Evolutionary conservation across 2,797 vertebrate genomes (phyloP), one percentile per base, ranked within the genome.

Genomic region (Saguinus oedipus): DNA sequence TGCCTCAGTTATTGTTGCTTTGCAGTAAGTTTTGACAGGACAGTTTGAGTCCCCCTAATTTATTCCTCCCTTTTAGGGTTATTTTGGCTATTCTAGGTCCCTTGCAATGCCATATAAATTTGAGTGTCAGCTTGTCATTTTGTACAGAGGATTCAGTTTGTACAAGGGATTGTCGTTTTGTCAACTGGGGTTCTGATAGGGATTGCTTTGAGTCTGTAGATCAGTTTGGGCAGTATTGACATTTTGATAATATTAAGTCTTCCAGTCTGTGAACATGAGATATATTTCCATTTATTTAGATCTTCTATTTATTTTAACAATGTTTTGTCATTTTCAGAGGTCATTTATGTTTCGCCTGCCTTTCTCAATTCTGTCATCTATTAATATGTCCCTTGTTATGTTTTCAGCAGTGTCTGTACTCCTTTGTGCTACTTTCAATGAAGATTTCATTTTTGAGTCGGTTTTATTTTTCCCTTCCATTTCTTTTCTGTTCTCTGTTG

Each of bases 401-500:
- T 76, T 91, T 61, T 48, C 19, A 88, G 26, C 46, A 33, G 15
- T 76, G 33, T 91, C 78, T 93, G 14, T 76, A 19, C 61, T 68
- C 19, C 46, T 83, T 90, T 75, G 55, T 91, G 22, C n/a, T 84
- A 8, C 55, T 57, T 89, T 8, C 20, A 72, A 4, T 89, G 72
- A 94, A 61, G 36, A 53, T 42, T 90, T 86, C 59, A n/a, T 82
- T 68, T 88, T 57, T 46, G n/a, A 50, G 20, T 74, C 68, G 55
- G 42, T 90, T 90, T 92, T 74, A 50, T 74, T 94, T 94, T 94
- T 75, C 46, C 44, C 19, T 89, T 94, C 17, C 4, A n/a, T 94
- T 74, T 90, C 68, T 92, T 94, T 95, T 89, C 48, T 96, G 39
- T 11, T 83, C 33, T 75, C 39, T 96, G n/a, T 20, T 94, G n/a